A percentile compares a stretch with the other conserved stretches of the same genome.
phyloP scores from a whole-genome alignment of 2,797 vertebrate species.

The Pempheris klunzingeri region DNA sequence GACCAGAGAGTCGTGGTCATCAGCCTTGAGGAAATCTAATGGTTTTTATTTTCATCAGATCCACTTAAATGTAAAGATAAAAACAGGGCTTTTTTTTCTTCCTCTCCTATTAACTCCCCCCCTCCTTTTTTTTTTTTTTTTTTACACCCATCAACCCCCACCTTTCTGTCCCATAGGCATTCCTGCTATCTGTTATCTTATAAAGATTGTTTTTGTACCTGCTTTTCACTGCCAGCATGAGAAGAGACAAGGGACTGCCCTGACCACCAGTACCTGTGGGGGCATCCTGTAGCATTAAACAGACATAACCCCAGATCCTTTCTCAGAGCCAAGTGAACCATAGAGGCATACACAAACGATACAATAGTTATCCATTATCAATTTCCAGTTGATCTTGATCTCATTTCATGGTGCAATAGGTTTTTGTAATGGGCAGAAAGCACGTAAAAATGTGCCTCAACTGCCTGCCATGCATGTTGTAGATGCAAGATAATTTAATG shows the following conservation, averaged over 20 bases:
- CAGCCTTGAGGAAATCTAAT: conserved; percentile 86
- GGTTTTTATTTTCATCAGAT: conserved; percentile 86
- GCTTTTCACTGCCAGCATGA: conserved; percentile 65
- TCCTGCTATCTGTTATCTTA: conserved; percentile 70
- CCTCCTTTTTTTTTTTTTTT: conserved; percentile 8
- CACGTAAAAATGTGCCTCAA: conserved; percentile 6
- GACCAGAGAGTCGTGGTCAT: conserved; percentile 81
- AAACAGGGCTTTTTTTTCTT: conserved; percentile 29
- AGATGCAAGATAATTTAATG: conserved; percentile 31
- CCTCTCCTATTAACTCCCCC: conserved; percentile 26
- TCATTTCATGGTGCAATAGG: conserved; percentile 53
- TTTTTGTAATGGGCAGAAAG: conserved; percentile 49
- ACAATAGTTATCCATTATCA: conserved; percentile 38
- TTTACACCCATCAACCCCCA: conserved; percentile 11
- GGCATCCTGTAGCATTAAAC: conserved; percentile 44
- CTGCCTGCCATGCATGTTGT: background rate
- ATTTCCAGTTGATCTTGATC: conserved; percentile 54
- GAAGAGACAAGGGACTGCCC: conserved; percentile 41
- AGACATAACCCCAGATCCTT: conserved; percentile 41
- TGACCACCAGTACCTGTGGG: conserved; percentile 53
- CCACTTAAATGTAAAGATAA: conserved; percentile 78
- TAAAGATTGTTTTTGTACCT: conserved; percentile 74
- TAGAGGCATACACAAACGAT: conserved; percentile 10
- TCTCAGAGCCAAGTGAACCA: conserved; percentile 41
- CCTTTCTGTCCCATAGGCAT: conserved; percentile 50